phyloP scores from a whole-genome alignment of 2,797 vertebrate species.

The Pseudochromis fuscus region DNA sequence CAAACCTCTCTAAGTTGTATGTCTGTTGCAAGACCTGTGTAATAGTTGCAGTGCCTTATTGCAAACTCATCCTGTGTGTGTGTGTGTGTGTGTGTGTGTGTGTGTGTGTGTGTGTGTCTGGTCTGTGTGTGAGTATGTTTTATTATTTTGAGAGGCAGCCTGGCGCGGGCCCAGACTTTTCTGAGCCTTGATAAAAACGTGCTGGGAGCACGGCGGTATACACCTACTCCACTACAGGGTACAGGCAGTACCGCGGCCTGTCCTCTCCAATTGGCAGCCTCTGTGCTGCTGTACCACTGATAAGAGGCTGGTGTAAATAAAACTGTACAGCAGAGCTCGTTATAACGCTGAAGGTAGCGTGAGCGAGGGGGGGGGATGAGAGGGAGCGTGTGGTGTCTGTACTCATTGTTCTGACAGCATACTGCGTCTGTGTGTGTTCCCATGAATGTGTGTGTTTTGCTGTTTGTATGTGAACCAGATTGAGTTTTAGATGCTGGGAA shows the following conservation, averaged over 20 bases:
- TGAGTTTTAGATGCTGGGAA: constrained; percentile 25
- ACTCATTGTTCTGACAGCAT: constrained; percentile 96
- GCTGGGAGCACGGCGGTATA: constrained; percentile 80
- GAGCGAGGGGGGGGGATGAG: constrained; percentile 24
- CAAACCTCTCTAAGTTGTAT: too few species aligned
- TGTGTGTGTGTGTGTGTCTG: constrained; percentile 10
- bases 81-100: constrained; percentile 14
- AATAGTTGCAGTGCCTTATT: constrained; percentile 29
- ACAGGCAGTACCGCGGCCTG: constrained; percentile 92
- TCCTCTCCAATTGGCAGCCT: constrained; percentile 93
- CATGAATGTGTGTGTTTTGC: constrained; percentile 40
- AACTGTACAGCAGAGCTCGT: constrained; percentile 92
- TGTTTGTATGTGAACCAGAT: constrained; percentile 56
- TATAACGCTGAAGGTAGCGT: constrained; percentile 80
- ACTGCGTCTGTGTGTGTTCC: constrained; percentile 86
- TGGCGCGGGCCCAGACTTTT: constrained; percentile 67
- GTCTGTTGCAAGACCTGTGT: constrained; percentile 26
- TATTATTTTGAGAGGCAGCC: constrained; percentile 65
- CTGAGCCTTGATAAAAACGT: constrained; percentile 71
- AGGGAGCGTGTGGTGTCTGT: constrained; percentile 87
- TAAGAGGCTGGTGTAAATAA: constrained; percentile 99
- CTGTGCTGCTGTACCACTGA: constrained; percentile 92
- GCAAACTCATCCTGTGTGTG: constrained; percentile 32
- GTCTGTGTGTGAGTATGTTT: constrained; percentile 53
- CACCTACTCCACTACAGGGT: constrained; percentile 89